Evolutionary conservation across 2,797 vertebrate genomes (phyloP).

Genomic region (Ctenosaura bakeri): DNA sequence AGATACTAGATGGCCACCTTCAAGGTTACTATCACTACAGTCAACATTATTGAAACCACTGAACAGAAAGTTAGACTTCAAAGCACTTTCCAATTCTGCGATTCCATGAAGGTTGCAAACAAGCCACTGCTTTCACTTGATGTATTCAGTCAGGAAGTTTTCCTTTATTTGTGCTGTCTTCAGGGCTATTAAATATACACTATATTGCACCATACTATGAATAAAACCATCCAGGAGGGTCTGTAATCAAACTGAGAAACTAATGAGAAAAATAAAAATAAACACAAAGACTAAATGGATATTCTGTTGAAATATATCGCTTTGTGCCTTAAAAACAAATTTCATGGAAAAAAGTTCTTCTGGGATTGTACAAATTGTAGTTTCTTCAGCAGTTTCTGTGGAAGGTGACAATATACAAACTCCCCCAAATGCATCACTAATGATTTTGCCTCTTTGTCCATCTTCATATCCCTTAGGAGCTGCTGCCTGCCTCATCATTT

Average conservation of each 20-base stretch:
- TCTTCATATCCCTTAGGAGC: neutral
- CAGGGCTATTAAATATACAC: neutral
- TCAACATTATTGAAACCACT: neutral
- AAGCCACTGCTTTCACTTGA: neutral
- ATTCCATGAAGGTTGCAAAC: neutral
- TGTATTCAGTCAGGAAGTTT: neutral
- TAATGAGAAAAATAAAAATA: constrained; percentile 14
- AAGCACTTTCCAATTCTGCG: neutral
- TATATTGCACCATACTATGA: neutral
- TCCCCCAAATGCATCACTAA: neutral
- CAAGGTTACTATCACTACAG: neutral
- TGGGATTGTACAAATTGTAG: neutral
- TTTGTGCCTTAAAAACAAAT: neutral
- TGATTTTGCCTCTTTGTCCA: neutral
- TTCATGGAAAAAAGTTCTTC: neutral
- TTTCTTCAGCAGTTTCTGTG: neutral
- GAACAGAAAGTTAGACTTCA: neutral
- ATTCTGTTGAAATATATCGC: constrained; percentile 6
- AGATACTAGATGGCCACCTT: neutral
- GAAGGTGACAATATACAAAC: neutral
- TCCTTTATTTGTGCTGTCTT: neutral
- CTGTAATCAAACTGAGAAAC: neutral
- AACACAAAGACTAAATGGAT: neutral
- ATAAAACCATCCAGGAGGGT: neutral
- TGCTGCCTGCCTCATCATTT: neutral